These are phyloP conservation scores for Palloptera scutellata DNA, from an alignment of 2,888 invertebrate species.

Conservation along the genomic window DNA sequence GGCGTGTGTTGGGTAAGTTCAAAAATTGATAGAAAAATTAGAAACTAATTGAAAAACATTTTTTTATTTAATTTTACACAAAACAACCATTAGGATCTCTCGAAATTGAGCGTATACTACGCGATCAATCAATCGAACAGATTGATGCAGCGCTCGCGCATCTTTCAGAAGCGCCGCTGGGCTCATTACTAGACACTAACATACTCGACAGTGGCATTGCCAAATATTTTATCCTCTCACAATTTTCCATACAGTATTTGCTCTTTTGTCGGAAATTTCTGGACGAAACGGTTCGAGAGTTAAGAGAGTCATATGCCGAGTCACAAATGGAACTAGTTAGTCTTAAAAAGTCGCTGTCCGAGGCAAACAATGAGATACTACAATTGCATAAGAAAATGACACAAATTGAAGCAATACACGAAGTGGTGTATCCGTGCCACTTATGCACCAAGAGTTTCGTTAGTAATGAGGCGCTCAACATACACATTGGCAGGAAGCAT, in stretches of 20 bases:
- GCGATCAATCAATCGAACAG: conserved; percentile 58
- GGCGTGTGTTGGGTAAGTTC: conserved; percentile 59
- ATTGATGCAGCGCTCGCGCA: conserved; percentile 55
- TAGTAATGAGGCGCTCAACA: conserved; percentile 60
- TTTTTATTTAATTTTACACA: neutral
- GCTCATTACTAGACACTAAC: conserved; percentile 55
- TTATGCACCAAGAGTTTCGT: conserved; percentile 62
- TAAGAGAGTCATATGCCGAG: conserved; percentile 50
- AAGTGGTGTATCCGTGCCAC: conserved; percentile 61
- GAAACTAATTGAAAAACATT: neutral
- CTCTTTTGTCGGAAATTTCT: conserved; percentile 61
- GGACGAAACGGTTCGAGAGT: conserved; percentile 55
- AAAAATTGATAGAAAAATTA: neutral
- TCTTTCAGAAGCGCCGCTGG: conserved; percentile 59
- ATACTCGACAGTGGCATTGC: conserved; percentile 62
- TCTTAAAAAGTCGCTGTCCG: conserved; percentile 49
- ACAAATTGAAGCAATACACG: conserved; percentile 58
- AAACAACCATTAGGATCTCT: conserved; percentile 49
- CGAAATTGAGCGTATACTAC: conserved; percentile 58
- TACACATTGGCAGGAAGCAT: conserved; percentile 60
- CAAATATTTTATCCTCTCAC: conserved; percentile 61
- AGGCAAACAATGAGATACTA: conserved; percentile 56
- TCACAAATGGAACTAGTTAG: conserved; percentile 53
- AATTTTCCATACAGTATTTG: conserved; percentile 60
- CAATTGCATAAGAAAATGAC: conserved; percentile 59